Evolutionary conservation across 2,797 vertebrate genomes (phyloP).

Genomic region (Octomys mimax): DNA sequence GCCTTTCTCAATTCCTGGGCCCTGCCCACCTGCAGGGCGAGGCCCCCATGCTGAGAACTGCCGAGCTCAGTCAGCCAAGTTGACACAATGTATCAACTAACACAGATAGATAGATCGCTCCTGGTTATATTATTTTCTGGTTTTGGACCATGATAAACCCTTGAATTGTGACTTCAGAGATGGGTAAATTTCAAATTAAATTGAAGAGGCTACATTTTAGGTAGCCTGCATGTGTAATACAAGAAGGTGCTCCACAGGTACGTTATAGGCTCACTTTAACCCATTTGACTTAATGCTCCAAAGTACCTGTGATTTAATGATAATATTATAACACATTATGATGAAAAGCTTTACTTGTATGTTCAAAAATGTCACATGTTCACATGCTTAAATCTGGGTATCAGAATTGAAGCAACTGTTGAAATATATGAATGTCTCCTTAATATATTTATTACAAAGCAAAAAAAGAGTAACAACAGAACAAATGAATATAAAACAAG

Average conservation of each 20-base stretch:
- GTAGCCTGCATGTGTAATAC: slow-evolving; percentile 63
- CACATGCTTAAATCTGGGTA: slow-evolving; percentile 68
- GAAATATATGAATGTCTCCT: slow-evolving; percentile 71
- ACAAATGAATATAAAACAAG: not conserved
- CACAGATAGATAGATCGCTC: not conserved
- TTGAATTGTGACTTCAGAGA: not conserved
- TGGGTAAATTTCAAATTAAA: slow-evolving; percentile 12
- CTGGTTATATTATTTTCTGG: not conserved
- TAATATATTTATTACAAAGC: not conserved
- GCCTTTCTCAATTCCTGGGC: too few relatives aligned
- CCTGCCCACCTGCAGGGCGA: too few relatives aligned
- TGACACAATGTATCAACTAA: too few relatives aligned
- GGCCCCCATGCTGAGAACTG: too few relatives aligned
- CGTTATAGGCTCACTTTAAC: slow-evolving; percentile 35
- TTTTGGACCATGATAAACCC: slow-evolving; percentile 45
- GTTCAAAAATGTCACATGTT: slow-evolving; percentile 59
- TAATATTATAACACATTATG: slow-evolving; percentile 71
- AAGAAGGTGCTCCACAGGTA: slow-evolving; percentile 42
- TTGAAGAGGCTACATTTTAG: slow-evolving; percentile 2
- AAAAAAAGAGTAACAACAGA: not conserved
- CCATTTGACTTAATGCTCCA: slow-evolving; percentile 59
- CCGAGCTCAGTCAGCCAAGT: too few relatives aligned
- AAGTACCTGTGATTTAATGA: slow-evolving; percentile 64
- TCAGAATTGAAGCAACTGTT: slow-evolving; percentile 69
- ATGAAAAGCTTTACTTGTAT: slow-evolving; percentile 73